Conservation (phyloP, 2,113 vertebrate species). For the Nematolebias whitei region DNA sequence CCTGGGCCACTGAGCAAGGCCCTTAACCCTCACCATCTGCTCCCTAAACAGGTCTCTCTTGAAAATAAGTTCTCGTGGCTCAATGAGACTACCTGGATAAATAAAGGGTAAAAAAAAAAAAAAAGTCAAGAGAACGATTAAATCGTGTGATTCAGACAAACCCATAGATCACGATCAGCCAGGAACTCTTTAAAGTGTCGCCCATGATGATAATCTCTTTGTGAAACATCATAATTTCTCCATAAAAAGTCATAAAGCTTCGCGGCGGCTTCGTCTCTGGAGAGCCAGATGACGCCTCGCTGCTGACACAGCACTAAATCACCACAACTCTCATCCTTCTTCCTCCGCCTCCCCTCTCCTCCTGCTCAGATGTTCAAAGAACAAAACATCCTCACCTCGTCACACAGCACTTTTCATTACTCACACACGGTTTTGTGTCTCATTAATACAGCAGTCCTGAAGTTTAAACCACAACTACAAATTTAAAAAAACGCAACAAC, state of each 20-base stretch:
- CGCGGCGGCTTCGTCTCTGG: slow-evolving; percentile 49
- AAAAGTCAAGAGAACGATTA: slow-evolving; percentile 5
- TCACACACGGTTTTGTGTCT: slow-evolving; percentile 5
- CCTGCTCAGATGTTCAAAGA: slow-evolving; percentile 36
- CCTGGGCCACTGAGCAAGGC: too few relatives aligned
- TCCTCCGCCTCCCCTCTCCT: slow-evolving; percentile 4
- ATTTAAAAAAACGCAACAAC: too few relatives aligned
- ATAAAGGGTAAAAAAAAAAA: background rate
- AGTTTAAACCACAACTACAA: too few relatives aligned
- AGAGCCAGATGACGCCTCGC: slow-evolving; percentile 46
- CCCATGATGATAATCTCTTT: slow-evolving; percentile 63
- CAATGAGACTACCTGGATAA: too few relatives aligned
- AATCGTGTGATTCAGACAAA: slow-evolving; percentile 7
- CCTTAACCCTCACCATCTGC: too few relatives aligned
- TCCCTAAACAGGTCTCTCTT: too few relatives aligned
- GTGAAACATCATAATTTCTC: slow-evolving; percentile 57
- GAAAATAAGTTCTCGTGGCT: too few relatives aligned
- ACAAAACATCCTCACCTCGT: slow-evolving; percentile 45
- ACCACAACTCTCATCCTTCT: slow-evolving; percentile 20
- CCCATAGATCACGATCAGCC: slow-evolving; percentile 18
- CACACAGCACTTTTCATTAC: slow-evolving; percentile 13
- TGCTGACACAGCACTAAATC: slow-evolving; percentile 73
- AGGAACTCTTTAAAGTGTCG: slow-evolving; percentile 49
- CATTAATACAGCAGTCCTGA: too few relatives aligned
- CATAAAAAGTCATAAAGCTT: slow-evolving; percentile 68